A percentile compares a stretch with the other conserved stretches of the same genome.
Conservation (phyloP, 2,888 invertebrate species). For the Acronicta psi region DNA sequence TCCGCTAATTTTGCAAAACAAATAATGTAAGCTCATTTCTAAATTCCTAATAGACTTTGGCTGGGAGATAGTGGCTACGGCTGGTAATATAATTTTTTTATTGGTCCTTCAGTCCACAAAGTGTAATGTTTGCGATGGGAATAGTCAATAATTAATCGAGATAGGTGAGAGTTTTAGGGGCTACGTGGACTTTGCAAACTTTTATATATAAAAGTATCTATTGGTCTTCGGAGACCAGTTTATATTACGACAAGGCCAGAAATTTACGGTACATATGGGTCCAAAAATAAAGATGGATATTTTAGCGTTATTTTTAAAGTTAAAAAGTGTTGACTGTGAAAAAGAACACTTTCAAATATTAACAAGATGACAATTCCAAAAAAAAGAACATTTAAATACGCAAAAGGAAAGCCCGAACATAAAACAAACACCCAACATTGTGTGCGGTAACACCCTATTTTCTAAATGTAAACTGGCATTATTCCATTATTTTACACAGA, state of each 20-base stretch:
- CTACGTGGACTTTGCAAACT: not conserved
- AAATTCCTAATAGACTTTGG: too few species aligned
- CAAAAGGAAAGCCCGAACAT: constrained; percentile 7
- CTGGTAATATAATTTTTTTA: not conserved
- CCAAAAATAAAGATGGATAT: not conserved
- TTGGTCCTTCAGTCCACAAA: constrained; percentile 1
- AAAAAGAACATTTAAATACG: constrained; percentile 10
- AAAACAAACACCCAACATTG: constrained; percentile 23
- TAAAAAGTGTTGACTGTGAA: constrained; percentile 3
- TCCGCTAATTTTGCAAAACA: not conserved
- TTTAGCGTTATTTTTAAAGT: too few species aligned
- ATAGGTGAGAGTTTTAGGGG: not conserved
- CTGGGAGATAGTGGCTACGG: too few species aligned
- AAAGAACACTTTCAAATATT: constrained; percentile 14
- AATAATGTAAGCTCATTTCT: not conserved
- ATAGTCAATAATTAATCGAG: not conserved
- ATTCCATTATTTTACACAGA: constrained; percentile 32
- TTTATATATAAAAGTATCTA: not conserved
- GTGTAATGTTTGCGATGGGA: not conserved
- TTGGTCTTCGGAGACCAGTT: not conserved
- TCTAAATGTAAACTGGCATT: constrained; percentile 26
- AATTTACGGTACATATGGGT: not conserved
- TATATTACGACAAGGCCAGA: not conserved
- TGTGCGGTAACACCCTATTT: constrained; percentile 19
- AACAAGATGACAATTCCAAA: constrained; percentile 16